These are phyloP conservation scores for Mythimna impura DNA, from an alignment of 2,888 invertebrate genomes.

Conservation along the genomic window DNA sequence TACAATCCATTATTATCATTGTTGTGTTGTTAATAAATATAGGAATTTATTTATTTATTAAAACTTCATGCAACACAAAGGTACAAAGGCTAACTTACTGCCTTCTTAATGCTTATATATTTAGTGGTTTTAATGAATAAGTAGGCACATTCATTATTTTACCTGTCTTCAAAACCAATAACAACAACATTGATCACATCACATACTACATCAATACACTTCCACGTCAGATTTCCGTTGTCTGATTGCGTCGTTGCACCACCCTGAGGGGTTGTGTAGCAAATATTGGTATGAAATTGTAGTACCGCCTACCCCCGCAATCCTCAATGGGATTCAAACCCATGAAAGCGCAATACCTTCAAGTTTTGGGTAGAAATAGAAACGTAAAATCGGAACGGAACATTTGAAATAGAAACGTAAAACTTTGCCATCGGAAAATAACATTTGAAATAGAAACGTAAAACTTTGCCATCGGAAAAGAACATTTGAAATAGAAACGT, in stretches of 20 bases:
- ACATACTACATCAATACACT: slow-evolving; percentile 37
- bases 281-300: slow-evolving; percentile 83
- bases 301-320: slow-evolving; percentile 65
- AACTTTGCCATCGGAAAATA: too few species aligned
- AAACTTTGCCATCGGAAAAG: too few species aligned
- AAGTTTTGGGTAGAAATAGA: slow-evolving; percentile 23
- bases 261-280: slow-evolving; percentile 65
- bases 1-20: too few species aligned
- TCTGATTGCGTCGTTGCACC: slow-evolving; percentile 54
- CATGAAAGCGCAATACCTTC: slow-evolving; percentile 56
- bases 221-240: slow-evolving; percentile 46
- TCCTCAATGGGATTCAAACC: slow-evolving; percentile 62
- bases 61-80: too few species aligned
- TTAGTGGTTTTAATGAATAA: background rate
- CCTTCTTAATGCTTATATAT: too few species aligned
- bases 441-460: too few species aligned
- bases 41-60: too few species aligned
- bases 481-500: too few species aligned
- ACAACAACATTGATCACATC: slow-evolving; percentile 19
- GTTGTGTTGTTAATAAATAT: too few species aligned
- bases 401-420: too few species aligned
- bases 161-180: background rate
- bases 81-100: too few species aligned
- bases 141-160: background rate
- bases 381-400: slow-evolving; percentile 39